phyloP scores from a whole-genome alignment of 2,888 invertebrate genomes.

The Apamea epomidion region DNA sequence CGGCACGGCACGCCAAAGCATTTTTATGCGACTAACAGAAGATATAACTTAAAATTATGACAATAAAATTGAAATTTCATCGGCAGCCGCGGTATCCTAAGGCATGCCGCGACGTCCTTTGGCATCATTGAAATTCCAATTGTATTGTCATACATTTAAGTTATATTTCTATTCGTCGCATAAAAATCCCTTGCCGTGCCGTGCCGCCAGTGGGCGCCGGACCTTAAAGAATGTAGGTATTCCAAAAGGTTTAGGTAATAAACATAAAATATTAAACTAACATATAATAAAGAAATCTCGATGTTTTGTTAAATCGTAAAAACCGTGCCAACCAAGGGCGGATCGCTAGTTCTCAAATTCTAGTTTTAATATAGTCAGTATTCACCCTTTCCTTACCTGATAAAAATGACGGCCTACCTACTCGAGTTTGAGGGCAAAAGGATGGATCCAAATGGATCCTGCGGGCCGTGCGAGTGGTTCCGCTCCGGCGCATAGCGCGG shows the following conservation, averaged over 20 bases:
- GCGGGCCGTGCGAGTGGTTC: conserved; percentile 67
- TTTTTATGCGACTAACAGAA: too few relatives aligned
- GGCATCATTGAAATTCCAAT: too few relatives aligned
- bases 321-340: neutral
- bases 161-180: too few relatives aligned
- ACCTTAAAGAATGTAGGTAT: neutral
- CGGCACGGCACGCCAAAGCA: too few relatives aligned
- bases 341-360: neutral
- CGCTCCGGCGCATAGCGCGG: conserved; percentile 71
- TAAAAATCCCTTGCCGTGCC: too few relatives aligned
- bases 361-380: neutral
- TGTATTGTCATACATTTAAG: too few relatives aligned
- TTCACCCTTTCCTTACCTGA: conserved; percentile 41
- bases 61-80: too few relatives aligned
- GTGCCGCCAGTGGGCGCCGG: too few relatives aligned
- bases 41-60: too few relatives aligned
- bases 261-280: neutral
- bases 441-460: conserved; percentile 57
- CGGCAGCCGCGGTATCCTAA: too few relatives aligned
- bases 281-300: neutral
- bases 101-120: too few relatives aligned
- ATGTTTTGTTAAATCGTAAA: neutral
- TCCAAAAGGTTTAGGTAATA: neutral
- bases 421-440: conserved; percentile 58
- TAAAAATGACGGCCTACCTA: conserved; percentile 53